Evolutionary conservation across 2,888 invertebrate genomes (phyloP), one percentile per base, ranked within the genome.

Genomic region (Drosophila monieri): DNA sequence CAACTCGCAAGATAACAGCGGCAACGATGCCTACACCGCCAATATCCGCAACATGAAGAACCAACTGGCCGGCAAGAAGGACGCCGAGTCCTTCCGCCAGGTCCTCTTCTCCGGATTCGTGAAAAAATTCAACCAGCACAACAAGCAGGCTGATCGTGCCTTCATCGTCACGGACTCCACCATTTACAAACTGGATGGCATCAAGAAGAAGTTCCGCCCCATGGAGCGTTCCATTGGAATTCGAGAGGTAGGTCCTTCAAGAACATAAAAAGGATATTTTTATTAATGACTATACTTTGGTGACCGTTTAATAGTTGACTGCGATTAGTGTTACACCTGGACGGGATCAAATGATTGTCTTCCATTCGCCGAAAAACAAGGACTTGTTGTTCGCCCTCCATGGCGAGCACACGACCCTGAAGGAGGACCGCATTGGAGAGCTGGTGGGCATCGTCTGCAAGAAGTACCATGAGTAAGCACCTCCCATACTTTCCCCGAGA

Each of bases 141-240:
- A 95, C 92, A 96, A 96, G 91, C 94, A 94, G 89, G 96, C 97
- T 0, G 97, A 97, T 90, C 94, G 99, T 59, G 97, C 96, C n/a
- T 92, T 99, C 73, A 93, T 98, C 30, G 92, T 99, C 71, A 98
- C 98, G 0, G 97, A 98, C 77, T 93, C 94, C 21, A 94, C 94
- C 32, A 94, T 99, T 76, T 98, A 95, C 92, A 98, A 98, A 90
- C 92, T 99, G 80, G 98, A 98, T 86, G 94, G 94, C 2, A 88
- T 90, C 18, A 92, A 91, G 92, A 92, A 94, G 80, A 97, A 96
- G 88, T 98, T 97, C 92, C 97, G 96, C 88, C 95, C 95, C 47
- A 94, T 98, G 94, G 96, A 95, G 90, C 95, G 96, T 79, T 96
- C 96, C n/a, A 95, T 96, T 78, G 94, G 94, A 5, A 94, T 97